Conservation (phyloP, 2,888 invertebrate species). For the Brachypterus glaber region DNA sequence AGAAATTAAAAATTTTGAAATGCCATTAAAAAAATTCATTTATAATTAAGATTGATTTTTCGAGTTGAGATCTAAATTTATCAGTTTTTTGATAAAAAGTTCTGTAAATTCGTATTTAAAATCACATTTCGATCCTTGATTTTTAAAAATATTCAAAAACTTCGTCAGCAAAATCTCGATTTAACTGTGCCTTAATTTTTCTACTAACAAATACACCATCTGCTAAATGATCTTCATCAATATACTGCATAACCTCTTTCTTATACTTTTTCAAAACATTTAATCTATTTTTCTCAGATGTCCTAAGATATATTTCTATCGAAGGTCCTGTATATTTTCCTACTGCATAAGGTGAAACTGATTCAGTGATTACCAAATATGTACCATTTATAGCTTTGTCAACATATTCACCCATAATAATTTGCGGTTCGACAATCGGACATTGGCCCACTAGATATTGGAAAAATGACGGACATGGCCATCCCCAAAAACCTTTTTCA, state of each 20-base stretch:
- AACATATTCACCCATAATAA: constrained; percentile 45
- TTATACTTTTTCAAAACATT: constrained; percentile 26
- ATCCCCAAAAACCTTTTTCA: constrained; percentile 55
- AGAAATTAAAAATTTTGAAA: no score
- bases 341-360: constrained; percentile 48
- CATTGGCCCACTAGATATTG: constrained; percentile 50
- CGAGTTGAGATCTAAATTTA: no score
- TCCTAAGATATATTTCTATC: constrained; percentile 27
- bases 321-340: constrained; percentile 46
- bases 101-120: no score
- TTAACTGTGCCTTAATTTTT: constrained; percentile 5
- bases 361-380: constrained; percentile 44
- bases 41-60: no score
- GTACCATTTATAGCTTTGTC: constrained; percentile 41
- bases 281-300: constrained; percentile 17
- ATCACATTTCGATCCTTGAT: no score
- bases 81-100: no score
- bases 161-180: constrained; percentile 12
- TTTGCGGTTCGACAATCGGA: constrained; percentile 43
- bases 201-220: constrained; percentile 14
- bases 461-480: constrained; percentile 51
- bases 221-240: constrained; percentile 24
- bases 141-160: no score
- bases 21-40: no score
- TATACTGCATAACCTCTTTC: constrained; percentile 22